Evolutionary conservation across 1,140 invertebrate genomes (phyloP).

Genomic region (Augochlora pura): DNA sequence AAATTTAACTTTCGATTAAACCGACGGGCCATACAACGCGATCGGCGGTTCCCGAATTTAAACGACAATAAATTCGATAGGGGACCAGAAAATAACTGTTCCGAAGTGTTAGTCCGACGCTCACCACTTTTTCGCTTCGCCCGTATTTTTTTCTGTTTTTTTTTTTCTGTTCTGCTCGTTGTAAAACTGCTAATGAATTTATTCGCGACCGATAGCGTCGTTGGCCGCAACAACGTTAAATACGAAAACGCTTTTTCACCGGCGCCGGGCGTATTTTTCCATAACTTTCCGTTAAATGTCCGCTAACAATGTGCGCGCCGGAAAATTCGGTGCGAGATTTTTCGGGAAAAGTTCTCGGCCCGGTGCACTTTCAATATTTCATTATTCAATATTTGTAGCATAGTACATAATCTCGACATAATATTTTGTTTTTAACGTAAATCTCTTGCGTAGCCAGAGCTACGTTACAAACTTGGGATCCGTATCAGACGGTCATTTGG

Average conservation of each 20-base stretch:
- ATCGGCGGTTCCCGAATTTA: constrained; percentile 30
- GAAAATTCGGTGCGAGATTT: neutral
- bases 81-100: constrained; percentile 15
- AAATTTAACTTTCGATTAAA: constrained; percentile 49
- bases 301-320: neutral
- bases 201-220: constrained; percentile 2
- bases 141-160: no score
- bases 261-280: neutral
- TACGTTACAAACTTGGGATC: no score
- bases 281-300: constrained; percentile 10
- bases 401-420: no score
- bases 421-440: no score
- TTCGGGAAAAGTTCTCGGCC: no score
- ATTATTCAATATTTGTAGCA: no score
- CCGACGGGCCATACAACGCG: constrained; percentile 12
- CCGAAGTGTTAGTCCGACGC: neutral
- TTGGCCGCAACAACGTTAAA: neutral
- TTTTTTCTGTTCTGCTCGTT: neutral
- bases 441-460: no score
- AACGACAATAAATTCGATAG: constrained; percentile 26
- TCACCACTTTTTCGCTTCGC: neutral
- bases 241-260: neutral
- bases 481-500: no score
- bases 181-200: constrained; percentile 17
- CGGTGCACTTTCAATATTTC: neutral